phyloP scores from a whole-genome alignment of 2,113 vertebrate genomes.

The Phyllopteryx taeniolatus region DNA sequence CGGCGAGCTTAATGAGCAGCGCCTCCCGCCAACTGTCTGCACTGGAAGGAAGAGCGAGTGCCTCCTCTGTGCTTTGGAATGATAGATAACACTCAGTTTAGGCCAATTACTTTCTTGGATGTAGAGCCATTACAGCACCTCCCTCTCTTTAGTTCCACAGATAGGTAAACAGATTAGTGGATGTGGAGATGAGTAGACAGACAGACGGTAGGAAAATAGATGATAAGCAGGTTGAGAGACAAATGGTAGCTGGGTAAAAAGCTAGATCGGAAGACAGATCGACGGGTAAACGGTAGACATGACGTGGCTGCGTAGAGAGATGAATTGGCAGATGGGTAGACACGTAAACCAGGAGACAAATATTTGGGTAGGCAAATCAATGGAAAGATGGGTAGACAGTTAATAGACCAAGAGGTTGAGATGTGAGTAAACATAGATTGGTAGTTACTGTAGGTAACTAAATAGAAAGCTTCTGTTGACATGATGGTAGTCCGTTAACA shows the following conservation, averaged over 20 bases:
- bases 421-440: too few relatives aligned
- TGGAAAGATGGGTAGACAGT: neutral
- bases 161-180: neutral
- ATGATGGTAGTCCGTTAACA: too few relatives aligned
- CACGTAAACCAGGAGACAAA: neutral
- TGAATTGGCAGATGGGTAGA: neutral
- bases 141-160: neutral
- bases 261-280: neutral
- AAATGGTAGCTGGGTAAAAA: neutral
- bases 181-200: neutral
- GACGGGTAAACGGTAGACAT: neutral
- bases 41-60: constrained; percentile 40
- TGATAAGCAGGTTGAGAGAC: neutral
- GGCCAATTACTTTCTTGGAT: constrained; percentile 48
- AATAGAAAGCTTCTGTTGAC: too few relatives aligned
- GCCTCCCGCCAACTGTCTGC: constrained; percentile 45
- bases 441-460: too few relatives aligned
- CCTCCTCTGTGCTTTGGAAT: constrained; percentile 40
- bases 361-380: neutral
- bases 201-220: neutral
- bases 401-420: too few relatives aligned
- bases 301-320: neutral
- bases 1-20: constrained; percentile 46
- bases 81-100: constrained; percentile 47
- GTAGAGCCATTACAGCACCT: constrained; percentile 20